Percentiles rank a stretch among this genome's conserved stretches.
Evolutionary conservation across 2,888 invertebrate genomes (phyloP).

Genomic region (Phoenoteleia sp.): DNA sequence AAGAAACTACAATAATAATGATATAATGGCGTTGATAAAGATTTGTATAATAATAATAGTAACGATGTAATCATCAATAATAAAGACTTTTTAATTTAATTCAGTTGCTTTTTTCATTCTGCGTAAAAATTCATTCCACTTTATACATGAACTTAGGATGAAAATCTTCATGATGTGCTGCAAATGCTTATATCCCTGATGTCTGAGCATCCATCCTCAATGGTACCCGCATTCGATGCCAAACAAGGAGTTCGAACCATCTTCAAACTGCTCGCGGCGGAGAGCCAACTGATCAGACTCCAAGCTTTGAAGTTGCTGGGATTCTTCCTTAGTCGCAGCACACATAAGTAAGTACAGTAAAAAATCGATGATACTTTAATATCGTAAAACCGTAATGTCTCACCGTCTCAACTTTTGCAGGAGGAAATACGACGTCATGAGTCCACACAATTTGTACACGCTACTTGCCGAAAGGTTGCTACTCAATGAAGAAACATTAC

Average conservation of each 20-base stretch:
- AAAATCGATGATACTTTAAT: no score
- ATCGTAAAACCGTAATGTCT: no score
- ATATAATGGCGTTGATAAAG: no score
- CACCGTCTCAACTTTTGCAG: constrained; percentile 89
- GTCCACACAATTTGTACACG: constrained; percentile 99
- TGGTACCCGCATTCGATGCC: constrained; percentile 99
- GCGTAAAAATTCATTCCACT: not conserved
- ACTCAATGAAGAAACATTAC: constrained; percentile 95
- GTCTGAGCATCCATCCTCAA: constrained; percentile 99
- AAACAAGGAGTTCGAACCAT: constrained; percentile 99
- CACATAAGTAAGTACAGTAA: constrained; percentile 94
- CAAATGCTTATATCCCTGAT: constrained; percentile 98
- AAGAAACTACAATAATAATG: no score
- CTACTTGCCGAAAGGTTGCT: constrained; percentile 97
- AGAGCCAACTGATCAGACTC: constrained; percentile 98
- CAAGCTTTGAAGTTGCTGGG: constrained; percentile 99
- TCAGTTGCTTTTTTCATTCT: no score
- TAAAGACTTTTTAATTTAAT: no score
- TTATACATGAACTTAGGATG: constrained; percentile 90
- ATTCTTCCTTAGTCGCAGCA: constrained; percentile 99
- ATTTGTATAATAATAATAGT: no score
- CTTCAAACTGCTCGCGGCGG: constrained; percentile 98
- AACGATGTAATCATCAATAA: no score
- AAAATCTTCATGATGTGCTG: constrained; percentile 99
- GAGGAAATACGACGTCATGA: constrained; percentile 99